Conservation (phyloP, 2,797 vertebrate genomes). For the Astyanax mexicanus region DNA sequence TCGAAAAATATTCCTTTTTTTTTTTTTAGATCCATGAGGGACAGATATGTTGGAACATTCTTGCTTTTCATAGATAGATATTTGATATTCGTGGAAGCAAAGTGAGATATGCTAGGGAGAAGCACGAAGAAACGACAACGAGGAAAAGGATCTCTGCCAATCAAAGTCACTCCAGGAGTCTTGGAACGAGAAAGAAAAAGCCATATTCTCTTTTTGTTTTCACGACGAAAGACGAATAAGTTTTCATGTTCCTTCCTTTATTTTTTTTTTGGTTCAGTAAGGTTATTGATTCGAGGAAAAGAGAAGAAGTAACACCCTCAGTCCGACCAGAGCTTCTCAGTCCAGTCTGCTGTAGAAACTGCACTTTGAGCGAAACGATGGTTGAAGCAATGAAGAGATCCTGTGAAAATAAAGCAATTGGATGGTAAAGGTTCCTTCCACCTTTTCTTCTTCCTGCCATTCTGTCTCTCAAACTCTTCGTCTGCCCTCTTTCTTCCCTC, state of each 20-base stretch:
- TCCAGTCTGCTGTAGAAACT: constrained; percentile 10
- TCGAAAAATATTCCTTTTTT: constrained; percentile 71
- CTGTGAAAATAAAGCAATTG: constrained; percentile 45
- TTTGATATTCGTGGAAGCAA: constrained; percentile 71
- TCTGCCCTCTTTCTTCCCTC: constrained; percentile 39
- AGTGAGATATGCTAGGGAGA: constrained; percentile 74
- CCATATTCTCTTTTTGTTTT: constrained; percentile 26
- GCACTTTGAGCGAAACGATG: constrained; percentile 10
- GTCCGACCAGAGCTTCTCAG: constrained; percentile 35
- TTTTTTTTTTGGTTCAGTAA: constrained; percentile 24
- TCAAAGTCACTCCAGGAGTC: constrained; percentile 37
- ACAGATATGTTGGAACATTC: constrained; percentile 58
- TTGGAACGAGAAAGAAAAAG: constrained; percentile 24
- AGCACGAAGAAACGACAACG: constrained; percentile 61
- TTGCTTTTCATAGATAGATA: constrained; percentile 71
- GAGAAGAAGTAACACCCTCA: constrained; percentile 12
- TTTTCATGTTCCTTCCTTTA: too few species aligned
- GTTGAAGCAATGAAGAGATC: constrained; percentile 46
- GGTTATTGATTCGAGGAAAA: constrained; percentile 19
- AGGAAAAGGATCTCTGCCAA: constrained; percentile 39
- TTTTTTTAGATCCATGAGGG: constrained; percentile 35
- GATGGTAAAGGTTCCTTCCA: constrained; percentile 63
- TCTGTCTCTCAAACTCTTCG: constrained; percentile 54
- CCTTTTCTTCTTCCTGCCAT: constrained; percentile 53
- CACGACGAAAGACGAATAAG: constrained; percentile 44